These are phyloP conservation scores for Phyllostomus hastatus DNA, from an alignment of 2,113 vertebrate genomes.

Conservation along the genomic window DNA sequence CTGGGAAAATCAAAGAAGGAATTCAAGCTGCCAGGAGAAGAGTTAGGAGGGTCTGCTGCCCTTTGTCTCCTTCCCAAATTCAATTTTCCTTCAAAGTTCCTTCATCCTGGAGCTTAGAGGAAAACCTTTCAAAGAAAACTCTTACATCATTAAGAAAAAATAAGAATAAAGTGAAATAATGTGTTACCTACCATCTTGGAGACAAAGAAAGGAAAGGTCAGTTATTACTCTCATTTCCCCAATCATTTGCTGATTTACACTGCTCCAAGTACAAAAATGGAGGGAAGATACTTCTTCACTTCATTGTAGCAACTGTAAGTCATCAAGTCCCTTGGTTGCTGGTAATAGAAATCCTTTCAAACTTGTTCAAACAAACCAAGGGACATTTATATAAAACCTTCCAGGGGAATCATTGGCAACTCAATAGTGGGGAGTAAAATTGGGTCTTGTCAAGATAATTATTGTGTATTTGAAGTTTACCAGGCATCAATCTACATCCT, in stretches of 20 bases:
- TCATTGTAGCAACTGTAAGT: fast-evolving
- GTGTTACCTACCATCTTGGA: not conserved
- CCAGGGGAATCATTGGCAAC: not conserved
- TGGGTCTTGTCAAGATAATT: not conserved
- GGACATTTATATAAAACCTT: not conserved
- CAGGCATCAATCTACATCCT: not conserved
- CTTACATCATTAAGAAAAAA: constrained; percentile 30
- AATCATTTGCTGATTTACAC: not conserved
- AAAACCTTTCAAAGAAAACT: constrained; percentile 48
- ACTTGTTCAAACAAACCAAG: not conserved
- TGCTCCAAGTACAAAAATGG: not conserved
- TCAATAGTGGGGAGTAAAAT: not conserved
- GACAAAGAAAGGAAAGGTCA: not conserved
- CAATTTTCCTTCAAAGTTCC: constrained; percentile 22
- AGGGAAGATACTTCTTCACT: not conserved
- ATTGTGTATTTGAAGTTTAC: not conserved
- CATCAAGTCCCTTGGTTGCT: not conserved
- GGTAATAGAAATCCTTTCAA: not conserved
- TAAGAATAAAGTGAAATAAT: constrained; percentile 38
- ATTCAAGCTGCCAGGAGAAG: not conserved
- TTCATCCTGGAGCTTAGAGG: not conserved
- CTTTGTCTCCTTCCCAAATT: not conserved
- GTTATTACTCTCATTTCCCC: not conserved
- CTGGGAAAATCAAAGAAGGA: constrained; percentile 65
- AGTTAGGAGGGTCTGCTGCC: not conserved